Base-by-base conservation (phyloP, 2,113 vertebrate genomes). In the Ellobius talpinus region DNA sequence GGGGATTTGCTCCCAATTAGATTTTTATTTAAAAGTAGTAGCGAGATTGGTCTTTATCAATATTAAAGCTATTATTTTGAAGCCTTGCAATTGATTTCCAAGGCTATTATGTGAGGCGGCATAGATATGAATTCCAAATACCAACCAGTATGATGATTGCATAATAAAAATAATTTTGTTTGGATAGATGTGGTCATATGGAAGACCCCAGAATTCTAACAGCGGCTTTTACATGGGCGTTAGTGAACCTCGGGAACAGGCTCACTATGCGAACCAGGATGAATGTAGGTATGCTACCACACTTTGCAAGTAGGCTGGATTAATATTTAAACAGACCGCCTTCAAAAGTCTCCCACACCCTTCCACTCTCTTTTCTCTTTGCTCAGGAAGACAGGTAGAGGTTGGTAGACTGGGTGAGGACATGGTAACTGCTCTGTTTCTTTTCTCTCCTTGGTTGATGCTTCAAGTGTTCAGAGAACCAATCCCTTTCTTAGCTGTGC, bases 1-100 rank as follows among this genome's bases (percentile, higher is more conserved):
- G 94, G 24, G 39, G 33, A 72, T 93, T 89, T 93, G n/a, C 72
- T 93, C 68, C 55, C 85, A 88, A 86, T 72, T 73, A 89, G 72
- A 70, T 93, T 96, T 97, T 77, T 94, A 91, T 84, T 96, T 95
- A 77, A 92, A 89, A 95, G 47, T 45, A 92, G 77, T 91, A 89
- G 63, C 65, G 92, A 97, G 70, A 76, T 87, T 5, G 26, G 7
- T 87, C 63, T 93, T 96, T 39, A 81, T 92, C 73, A 95, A 73
- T 92, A 91, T 95, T 93, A 93, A 94, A 95, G 73, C n/a, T 81
- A 42, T 89, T 96, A n/a, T 86, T 96, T 89, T 76, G 86, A 95
- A 91, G n/a, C 36, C 77, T 95, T 82, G 78, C 68, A 92, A 66
- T 88, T 95, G 95, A 96, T 73, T 68, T 73, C 74, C 52, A 93